Evolutionary conservation across 2,797 vertebrate species (phyloP).

Genomic region (Nannoperca obscura): DNA sequence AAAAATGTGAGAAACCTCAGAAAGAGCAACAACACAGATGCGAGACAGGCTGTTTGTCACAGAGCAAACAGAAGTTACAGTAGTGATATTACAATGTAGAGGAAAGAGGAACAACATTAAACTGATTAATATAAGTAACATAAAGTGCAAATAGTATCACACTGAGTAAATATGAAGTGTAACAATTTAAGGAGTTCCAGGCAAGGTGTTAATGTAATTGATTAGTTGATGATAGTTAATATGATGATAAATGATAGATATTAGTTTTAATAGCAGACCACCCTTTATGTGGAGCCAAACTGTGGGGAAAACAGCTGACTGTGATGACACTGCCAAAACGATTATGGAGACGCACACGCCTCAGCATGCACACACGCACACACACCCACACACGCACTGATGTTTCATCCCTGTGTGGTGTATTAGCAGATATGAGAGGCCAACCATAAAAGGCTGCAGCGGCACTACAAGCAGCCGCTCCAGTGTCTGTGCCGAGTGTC

Average conservation of each 20-base stretch:
- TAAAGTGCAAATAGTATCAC: not conserved
- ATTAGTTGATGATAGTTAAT: constrained; percentile 2
- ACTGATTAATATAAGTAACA: not conserved
- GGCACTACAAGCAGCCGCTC: constrained; percentile 55
- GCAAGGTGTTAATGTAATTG: constrained; percentile 7
- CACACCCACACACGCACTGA: constrained; percentile 28
- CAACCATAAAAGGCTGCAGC: constrained; percentile 85
- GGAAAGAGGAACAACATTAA: not conserved
- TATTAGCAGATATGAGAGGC: constrained; percentile 68
- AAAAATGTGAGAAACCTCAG: constrained; percentile 10
- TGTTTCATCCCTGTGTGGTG: constrained; percentile 65
- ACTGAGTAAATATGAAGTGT: not conserved
- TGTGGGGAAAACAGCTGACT: constrained; percentile 37
- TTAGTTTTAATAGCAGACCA: constrained; percentile 37
- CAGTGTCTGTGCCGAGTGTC: constrained; percentile 53
- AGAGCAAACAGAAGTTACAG: constrained; percentile 2
- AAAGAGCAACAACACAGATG: too few relatives aligned
- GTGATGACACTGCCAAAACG: constrained; percentile 43
- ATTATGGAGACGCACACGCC: constrained; percentile 24
- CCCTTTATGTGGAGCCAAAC: constrained; percentile 36
- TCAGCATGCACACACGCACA: constrained; percentile 23
- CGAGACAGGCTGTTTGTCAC: not conserved
- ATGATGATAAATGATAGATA: not conserved
- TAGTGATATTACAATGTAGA: not conserved
- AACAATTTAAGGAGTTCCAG: not conserved